phyloP scores from a whole-genome alignment of 2,888 invertebrate species.

The Dryococelus australis region DNA sequence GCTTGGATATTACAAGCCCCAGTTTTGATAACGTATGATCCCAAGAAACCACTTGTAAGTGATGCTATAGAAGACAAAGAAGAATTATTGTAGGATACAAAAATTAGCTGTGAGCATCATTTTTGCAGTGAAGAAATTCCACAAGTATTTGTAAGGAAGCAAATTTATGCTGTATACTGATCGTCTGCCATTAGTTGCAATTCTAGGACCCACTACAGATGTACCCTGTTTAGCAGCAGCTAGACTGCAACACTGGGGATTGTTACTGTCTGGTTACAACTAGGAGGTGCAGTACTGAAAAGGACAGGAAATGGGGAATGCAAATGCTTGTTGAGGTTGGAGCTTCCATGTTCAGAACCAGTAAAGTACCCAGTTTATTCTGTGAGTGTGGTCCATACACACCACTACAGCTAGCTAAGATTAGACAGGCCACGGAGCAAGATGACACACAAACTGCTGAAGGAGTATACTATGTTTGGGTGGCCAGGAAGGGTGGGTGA shows the following conservation, averaged over 20 bases:
- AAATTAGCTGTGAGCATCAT: slow-evolving; percentile 49
- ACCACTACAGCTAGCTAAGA: no score
- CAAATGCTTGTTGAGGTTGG: slow-evolving; percentile 5
- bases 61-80: slow-evolving; percentile 43
- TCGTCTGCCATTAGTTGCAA: slow-evolving; percentile 55
- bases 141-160: slow-evolving; percentile 48
- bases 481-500: not conserved
- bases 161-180: slow-evolving; percentile 54
- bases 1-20: no score
- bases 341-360: not conserved
- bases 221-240: slow-evolving; percentile 52
- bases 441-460: no score
- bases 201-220: slow-evolving; percentile 53
- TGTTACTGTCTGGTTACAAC: slow-evolving; percentile 53
- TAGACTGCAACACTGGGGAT: slow-evolving; percentile 52
- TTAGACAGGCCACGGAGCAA: no score
- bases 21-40: no score
- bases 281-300: slow-evolving; percentile 46
- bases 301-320: slow-evolving; percentile 40
- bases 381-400: no score
- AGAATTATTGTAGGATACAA: slow-evolving; percentile 50
- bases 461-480: not conserved
- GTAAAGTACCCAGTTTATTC: not conserved
- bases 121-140: slow-evolving; percentile 49
- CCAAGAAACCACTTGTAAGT: no score